A percentile compares a stretch with the other conserved stretches of the same genome.
phyloP scores from a whole-genome alignment of 2,797 vertebrate species.

The Crotalus adamanteus region DNA sequence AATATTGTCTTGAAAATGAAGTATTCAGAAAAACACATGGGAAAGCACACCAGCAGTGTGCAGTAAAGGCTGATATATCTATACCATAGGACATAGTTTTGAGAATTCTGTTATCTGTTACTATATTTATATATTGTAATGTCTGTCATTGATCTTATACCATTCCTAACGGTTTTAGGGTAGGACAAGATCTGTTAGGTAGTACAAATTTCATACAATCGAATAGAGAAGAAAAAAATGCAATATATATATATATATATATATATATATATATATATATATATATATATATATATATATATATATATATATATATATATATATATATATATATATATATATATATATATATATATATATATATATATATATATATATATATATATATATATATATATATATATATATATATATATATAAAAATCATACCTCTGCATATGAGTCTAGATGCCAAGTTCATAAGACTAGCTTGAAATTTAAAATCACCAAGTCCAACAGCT shows the following conservation, averaged over 20 bases:
- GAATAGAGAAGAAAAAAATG: background rate
- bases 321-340: background rate
- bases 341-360: background rate
- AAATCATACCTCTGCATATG: constrained; percentile 76
- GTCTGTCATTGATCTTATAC: background rate
- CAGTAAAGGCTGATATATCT: background rate
- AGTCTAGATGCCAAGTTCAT: constrained; percentile 78
- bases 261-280: background rate
- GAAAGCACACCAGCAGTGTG: too few species aligned
- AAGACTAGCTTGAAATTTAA: constrained; percentile 75
- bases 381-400: background rate
- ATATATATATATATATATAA: background rate
- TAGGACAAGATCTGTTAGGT: background rate
- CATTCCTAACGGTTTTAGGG: background rate
- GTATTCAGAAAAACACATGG: background rate
- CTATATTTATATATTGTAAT: background rate
- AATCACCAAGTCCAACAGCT: constrained; percentile 82
- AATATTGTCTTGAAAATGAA: background rate
- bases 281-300: background rate
- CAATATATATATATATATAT: background rate
- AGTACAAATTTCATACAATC: background rate
- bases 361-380: background rate
- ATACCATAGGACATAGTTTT: background rate
- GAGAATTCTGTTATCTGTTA: background rate
- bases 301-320: background rate